phyloP scores from a whole-genome alignment of 2,113 vertebrate genomes.

The Campylorhamphus procurvoides region DNA sequence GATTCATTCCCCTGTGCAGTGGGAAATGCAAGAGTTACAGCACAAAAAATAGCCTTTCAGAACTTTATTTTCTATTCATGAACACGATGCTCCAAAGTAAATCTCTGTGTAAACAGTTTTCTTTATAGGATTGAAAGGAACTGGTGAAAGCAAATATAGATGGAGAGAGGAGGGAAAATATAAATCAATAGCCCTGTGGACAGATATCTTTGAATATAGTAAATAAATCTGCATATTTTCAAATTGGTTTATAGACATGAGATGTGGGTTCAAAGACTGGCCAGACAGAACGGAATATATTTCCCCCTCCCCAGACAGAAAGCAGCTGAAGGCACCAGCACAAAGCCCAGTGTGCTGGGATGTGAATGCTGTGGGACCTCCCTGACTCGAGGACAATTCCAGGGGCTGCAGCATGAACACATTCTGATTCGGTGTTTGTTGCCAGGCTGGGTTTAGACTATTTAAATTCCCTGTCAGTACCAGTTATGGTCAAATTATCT shows the following conservation, averaged over 20 bases:
- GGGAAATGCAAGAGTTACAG: neutral
- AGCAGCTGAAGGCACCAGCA: neutral
- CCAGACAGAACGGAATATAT: neutral
- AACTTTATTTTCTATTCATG: conserved; percentile 52
- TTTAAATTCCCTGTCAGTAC: conserved; percentile 39
- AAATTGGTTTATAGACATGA: neutral
- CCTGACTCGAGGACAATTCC: neutral
- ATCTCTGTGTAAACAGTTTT: conserved; percentile 16
- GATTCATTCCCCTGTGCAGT: neutral
- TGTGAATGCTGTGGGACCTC: neutral
- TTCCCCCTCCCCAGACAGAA: neutral
- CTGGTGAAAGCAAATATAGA: neutral
- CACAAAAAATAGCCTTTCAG: neutral
- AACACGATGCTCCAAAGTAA: conserved; percentile 14
- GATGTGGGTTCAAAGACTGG: neutral
- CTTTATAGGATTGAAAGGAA: conserved; percentile 2
- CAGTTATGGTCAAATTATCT: conserved; percentile 37
- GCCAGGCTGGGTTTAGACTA: neutral
- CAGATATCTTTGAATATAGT: conserved; percentile 1
- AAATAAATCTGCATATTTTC: conserved; percentile 39
- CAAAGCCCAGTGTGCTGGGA: neutral
- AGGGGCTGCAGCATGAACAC: neutral
- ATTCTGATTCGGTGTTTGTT: neutral
- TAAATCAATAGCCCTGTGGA: conserved; percentile 9
- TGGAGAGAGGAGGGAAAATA: neutral